Base-by-base conservation (phyloP, 2,113 vertebrate species). In the Pungitius pungitius region DNA sequence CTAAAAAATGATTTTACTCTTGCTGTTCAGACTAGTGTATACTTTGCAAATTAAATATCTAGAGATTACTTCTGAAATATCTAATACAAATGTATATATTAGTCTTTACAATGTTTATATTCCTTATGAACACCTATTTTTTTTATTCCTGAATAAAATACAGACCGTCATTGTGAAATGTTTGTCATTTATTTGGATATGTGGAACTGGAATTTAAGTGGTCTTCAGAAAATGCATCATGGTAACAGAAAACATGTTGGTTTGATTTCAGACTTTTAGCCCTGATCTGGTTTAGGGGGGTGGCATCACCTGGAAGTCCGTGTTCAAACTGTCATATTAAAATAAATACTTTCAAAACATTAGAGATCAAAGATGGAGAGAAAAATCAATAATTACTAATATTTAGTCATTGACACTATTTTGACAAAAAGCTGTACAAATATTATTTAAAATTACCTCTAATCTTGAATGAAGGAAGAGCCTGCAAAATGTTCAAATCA, bases 131-230 rank as follows among this genome's bases (percentile, higher is more conserved):
- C 57, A 58, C 4, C 45, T 65, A 33, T 73, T 73, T 70, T 73
- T 73, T 45, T 15, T 72, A 60, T 66, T 78, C 8, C 14, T 60
- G 11, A 72, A 66, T 78, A 45, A 60, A 61, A 72, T 20, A 15
- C 3, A 18, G 15, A 2, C 14, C 33, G 43, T 61, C 0, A 14
- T 69, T 11, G 22, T 45, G 24, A 49, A 70, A 13, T 35, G 14
- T 26, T 40, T 27, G 15, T 39, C 35, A 1, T 22, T 62, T 27
- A 60, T 8, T 2, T 52, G n/a, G 9, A n/a, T 26, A 37, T 51
- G 20, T 13, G 22, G 67, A 30, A 30, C 26, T 55, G 54, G 54
- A 17, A 55, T 55, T 55, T 7, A 17, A 30, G 30, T 69, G 39
- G 39, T 52, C 35, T 33, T 26, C 49, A 52, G 20, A 1, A 52